Evolutionary conservation across 2,888 invertebrate species (phyloP).

Genomic region (Dasypogon diadema): DNA sequence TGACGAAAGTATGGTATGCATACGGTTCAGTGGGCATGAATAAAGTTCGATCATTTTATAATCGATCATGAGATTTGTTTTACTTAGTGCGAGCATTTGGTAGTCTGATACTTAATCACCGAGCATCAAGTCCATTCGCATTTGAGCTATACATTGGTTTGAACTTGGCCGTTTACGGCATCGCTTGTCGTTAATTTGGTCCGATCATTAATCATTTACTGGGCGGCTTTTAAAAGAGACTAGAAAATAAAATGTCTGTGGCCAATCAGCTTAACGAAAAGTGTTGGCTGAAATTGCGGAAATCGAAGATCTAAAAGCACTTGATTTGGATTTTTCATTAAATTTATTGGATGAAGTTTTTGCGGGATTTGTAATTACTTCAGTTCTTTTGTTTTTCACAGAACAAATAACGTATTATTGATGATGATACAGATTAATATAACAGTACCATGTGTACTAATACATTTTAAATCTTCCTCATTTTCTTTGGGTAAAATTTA

Average conservation of each 20-base stretch:
- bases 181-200: conserved; percentile 40
- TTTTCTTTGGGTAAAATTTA: too few relatives aligned
- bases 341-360: too few relatives aligned
- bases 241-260: conserved; percentile 22
- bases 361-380: too few relatives aligned
- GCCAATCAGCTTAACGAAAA: neutral
- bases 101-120: conserved; percentile 10
- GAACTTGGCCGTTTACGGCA: conserved; percentile 43
- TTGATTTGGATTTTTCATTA: too few relatives aligned
- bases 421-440: too few relatives aligned
- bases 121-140: conserved; percentile 6
- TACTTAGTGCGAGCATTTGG: conserved; percentile 26
- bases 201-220: conserved; percentile 16
- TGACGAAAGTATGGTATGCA: neutral
- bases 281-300: neutral
- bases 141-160: conserved; percentile 19
- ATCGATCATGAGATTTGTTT: conserved; percentile 45
- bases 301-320: too few relatives aligned
- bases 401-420: too few relatives aligned
- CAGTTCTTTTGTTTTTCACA: too few relatives aligned
- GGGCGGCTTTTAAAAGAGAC: conserved; percentile 23
- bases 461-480: too few relatives aligned
- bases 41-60: conserved; percentile 26
- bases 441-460: too few relatives aligned
- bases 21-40: conserved; percentile 27